Evolutionary conservation across 2,888 invertebrate species (phyloP), one percentile per base, ranked within the genome.

Genomic region (Lasioglossum figueresi): DNA sequence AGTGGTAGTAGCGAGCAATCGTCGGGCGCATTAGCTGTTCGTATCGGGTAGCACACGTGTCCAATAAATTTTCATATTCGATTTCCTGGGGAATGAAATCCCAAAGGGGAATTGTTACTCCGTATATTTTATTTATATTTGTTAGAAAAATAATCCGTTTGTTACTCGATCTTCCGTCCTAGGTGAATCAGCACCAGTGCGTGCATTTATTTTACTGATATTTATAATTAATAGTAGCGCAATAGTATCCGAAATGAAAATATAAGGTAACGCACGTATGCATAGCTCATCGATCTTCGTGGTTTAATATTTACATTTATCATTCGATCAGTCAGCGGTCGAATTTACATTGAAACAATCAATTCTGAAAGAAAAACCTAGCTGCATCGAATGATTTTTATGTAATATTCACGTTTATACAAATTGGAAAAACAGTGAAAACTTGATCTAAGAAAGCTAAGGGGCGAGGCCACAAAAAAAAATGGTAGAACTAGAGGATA

Each of bases 51-150:
- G 34, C 66, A 10, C 23, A 68, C 37, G 37, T 37, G 66, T 37
- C 37, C 34, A 23, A 68, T 68, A 68, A 68, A 68, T 37, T 37
- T 68, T 68, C 66, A 68, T 68, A 68, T 37, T 68, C 37, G 66
- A 68, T 68, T 23, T 19, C 0, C 23, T 37, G 23, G 37, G 8
- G 37, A 4, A 10, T 34, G 66, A 37, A 68, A 37, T 37, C 37
- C 37, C 34, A 34, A 68, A 23, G 37, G 34, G 19, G 10, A 68
- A 63, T 31, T 66, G 23, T 23, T 23, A 66, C 8, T 66, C 8
- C 34, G 34, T 16, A 5, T 19, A 16, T 66, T 16, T 34, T 23
- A 66, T 34, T 34, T 8, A 66, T 37, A 37, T 23, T 23, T 10
- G 2, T 5, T 16, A 2, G 2, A 6, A 31, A 31, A 27, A 16